These are phyloP conservation scores for Carcinoscorpius rotundicauda DNA, from an alignment of 1,140 invertebrate genomes.

Conservation along the genomic window DNA sequence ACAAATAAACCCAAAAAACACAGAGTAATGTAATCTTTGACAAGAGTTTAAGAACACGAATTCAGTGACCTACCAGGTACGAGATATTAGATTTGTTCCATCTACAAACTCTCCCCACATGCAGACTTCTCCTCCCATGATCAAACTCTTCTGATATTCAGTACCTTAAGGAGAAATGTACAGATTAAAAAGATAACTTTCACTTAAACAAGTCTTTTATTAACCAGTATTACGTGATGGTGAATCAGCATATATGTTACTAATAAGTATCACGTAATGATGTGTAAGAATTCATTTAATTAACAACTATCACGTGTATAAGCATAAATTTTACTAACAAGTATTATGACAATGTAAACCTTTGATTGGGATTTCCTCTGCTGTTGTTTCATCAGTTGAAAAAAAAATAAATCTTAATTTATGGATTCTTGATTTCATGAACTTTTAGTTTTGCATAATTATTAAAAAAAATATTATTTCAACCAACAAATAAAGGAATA, in stretches of 20 bases:
- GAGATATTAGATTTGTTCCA: conserved; percentile 43
- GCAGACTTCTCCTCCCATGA: conserved; percentile 78
- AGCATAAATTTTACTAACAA: background rate
- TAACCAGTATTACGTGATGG: background rate
- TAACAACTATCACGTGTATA: background rate
- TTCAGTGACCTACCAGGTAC: conserved; percentile 43
- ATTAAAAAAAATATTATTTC: too few relatives aligned
- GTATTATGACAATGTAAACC: background rate
- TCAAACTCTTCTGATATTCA: conserved; percentile 26
- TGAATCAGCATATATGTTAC: background rate
- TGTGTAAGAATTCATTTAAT: background rate
- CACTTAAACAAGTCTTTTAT: background rate
- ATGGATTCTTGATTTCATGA: too few relatives aligned
- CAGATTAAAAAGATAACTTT: background rate
- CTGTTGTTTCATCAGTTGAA: too few relatives aligned
- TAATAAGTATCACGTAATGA: background rate
- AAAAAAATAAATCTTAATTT: too few relatives aligned
- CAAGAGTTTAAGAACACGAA: background rate
- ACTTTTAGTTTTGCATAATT: too few relatives aligned
- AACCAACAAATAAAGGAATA: too few relatives aligned
- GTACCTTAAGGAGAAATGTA: conserved; percentile 6
- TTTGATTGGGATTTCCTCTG: background rate
- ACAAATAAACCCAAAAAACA: conserved; percentile 10
- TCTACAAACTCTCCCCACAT: conserved; percentile 85
- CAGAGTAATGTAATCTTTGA: background rate